A percentile compares a stretch with the other conserved stretches of the same genome.
Evolutionary conservation across 2,797 vertebrate genomes (phyloP).

Genomic region (Channa striata): DNA sequence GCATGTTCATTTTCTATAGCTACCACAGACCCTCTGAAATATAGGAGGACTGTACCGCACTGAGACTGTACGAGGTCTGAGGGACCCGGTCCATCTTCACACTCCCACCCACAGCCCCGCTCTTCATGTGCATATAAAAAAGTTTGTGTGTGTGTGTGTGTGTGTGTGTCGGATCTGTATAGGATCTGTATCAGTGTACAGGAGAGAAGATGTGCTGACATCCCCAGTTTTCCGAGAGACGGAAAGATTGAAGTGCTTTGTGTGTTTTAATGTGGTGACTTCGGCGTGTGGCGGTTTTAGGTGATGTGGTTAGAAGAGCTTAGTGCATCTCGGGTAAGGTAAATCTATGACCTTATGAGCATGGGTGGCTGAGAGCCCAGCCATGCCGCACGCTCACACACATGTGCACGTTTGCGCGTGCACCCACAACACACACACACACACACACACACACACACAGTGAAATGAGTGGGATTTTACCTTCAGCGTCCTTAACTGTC

Average conservation of each 20-base stretch:
- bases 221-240: constrained; percentile 35
- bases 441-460: constrained; percentile 45
- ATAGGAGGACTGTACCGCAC: constrained; percentile 36
- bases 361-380: constrained; percentile 64
- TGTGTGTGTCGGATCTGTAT: constrained; percentile 7
- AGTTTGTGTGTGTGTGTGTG: too few relatives aligned
- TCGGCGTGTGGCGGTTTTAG: constrained; percentile 34
- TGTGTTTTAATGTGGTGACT: constrained; percentile 46
- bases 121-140: constrained; percentile 29
- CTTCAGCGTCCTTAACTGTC: constrained; percentile 84
- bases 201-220: neutral
- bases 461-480: constrained; percentile 80
- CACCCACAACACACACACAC: constrained; percentile 9
- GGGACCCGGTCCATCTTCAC: constrained; percentile 23
- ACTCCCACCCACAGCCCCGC: constrained; percentile 52
- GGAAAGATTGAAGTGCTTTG: constrained; percentile 35
- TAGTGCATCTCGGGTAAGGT: constrained; percentile 67
- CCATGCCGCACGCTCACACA: constrained; percentile 54
- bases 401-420: neutral
- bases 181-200: constrained; percentile 11
- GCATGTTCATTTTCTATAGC: constrained; percentile 55
- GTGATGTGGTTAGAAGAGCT: constrained; percentile 70
- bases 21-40: constrained; percentile 30
- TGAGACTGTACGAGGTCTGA: constrained; percentile 27
- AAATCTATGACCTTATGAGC: constrained; percentile 69